phyloP scores from a whole-genome alignment of 1,140 invertebrate species.

The Tetraneura akinire region DNA sequence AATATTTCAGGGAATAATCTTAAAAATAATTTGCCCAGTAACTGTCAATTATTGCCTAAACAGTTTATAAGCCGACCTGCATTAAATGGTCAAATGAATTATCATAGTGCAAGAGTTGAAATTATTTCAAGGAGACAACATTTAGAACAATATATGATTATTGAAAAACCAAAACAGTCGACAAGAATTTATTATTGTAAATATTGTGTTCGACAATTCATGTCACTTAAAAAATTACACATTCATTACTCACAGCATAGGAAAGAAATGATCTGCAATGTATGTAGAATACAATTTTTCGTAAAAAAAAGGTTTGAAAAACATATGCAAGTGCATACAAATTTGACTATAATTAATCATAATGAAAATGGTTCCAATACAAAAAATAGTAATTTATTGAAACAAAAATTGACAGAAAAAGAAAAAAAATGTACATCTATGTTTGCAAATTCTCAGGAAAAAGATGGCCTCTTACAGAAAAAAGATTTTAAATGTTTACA shows the following conservation, averaged over 20 bases:
- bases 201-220: not conserved
- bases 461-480: too few species aligned
- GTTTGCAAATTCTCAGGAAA: not conserved
- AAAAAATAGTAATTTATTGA: not conserved
- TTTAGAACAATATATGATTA: not conserved
- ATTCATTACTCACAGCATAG: not conserved
- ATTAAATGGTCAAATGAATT: constrained; percentile 3
- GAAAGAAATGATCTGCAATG: not conserved
- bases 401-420: not conserved
- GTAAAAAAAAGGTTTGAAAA: constrained; percentile 3
- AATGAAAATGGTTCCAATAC: not conserved
- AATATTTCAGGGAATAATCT: not conserved
- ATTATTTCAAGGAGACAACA: not conserved
- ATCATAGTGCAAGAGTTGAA: not conserved
- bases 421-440: not conserved
- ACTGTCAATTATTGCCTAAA: not conserved
- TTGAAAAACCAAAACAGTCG: not conserved
- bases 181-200: not conserved
- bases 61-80: not conserved
- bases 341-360: not conserved
- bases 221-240: not conserved
- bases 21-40: too few species aligned
- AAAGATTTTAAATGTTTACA: not conserved
- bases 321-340: not conserved
- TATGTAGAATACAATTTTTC: not conserved